Conservation (phyloP, 1,140 invertebrate genomes). For the Orchestia grillus region DNA sequence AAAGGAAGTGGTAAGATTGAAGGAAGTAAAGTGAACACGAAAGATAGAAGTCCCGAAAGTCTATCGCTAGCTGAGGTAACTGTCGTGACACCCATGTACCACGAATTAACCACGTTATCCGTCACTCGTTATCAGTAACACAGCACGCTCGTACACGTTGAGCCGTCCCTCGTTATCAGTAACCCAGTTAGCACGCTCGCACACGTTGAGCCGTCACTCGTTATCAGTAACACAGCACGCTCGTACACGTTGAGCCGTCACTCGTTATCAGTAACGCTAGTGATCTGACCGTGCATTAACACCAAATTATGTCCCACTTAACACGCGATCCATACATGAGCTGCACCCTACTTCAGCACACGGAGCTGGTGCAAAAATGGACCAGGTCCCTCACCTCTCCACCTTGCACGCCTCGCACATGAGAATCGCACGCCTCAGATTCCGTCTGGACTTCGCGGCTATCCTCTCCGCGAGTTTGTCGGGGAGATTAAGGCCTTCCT, state of each 20-base stretch:
- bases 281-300: neutral
- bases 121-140: too few species aligned
- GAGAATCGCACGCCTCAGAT: constrained; percentile 92
- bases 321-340: too few species aligned
- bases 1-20: too few species aligned
- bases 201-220: too few species aligned
- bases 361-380: neutral
- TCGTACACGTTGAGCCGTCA: neutral
- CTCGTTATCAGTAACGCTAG: neutral
- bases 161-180: neutral
- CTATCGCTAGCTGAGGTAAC: too few species aligned
- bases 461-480: constrained; percentile 83
- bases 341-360: neutral
- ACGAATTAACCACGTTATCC: too few species aligned
- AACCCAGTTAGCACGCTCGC: neutral
- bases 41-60: too few species aligned
- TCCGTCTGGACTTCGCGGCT: constrained; percentile 85
- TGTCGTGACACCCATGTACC: too few species aligned
- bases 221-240: too few species aligned
- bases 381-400: neutral
- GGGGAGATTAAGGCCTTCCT: constrained; percentile 87
- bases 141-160: neutral
- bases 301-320: too few species aligned
- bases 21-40: too few species aligned
- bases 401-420: constrained; percentile 94